phyloP scores from a whole-genome alignment of 2,797 vertebrate species.

The Acipenser ruthenus region DNA sequence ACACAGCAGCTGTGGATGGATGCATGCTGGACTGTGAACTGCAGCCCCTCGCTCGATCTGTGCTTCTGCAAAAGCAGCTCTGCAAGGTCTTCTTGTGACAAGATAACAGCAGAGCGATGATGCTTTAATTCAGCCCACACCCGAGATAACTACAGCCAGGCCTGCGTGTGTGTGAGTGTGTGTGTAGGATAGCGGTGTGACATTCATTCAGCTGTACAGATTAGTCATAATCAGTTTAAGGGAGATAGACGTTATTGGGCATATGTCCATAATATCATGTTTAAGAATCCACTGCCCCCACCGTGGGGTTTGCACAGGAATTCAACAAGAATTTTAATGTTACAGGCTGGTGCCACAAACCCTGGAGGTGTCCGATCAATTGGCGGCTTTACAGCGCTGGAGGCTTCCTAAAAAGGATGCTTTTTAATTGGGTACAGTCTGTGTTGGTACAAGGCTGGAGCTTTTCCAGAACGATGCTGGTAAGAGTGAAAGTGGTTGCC shows the following conservation, averaged over 20 bases:
- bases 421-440: constrained; percentile 34
- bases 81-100: too few relatives aligned
- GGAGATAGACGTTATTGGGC: constrained; percentile 40
- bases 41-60: too few relatives aligned
- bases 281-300: constrained; percentile 42
- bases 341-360: constrained; percentile 20
- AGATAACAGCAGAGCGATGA: too few relatives aligned
- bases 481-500: constrained; percentile 34
- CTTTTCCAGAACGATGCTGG: constrained; percentile 43
- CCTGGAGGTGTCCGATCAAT: constrained; percentile 35
- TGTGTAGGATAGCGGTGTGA: constrained; percentile 24
- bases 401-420: constrained; percentile 43
- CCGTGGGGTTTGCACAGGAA: constrained; percentile 22
- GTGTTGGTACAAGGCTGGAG: constrained; percentile 45
- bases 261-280: constrained; percentile 46
- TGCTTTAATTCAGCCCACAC: too few relatives aligned
- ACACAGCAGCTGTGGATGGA: too few relatives aligned
- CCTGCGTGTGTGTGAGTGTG: too few relatives aligned
- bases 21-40: too few relatives aligned
- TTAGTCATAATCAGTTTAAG: constrained; percentile 52
- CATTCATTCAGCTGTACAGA: constrained; percentile 45
- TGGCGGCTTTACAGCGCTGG: constrained; percentile 53
- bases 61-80: too few relatives aligned
- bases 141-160: too few relatives aligned
- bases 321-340: constrained; percentile 18